Evolutionary conservation across 2,113 vertebrate species (phyloP), one percentile per base, ranked within the genome.

Genomic region (Raja brachyura): DNA sequence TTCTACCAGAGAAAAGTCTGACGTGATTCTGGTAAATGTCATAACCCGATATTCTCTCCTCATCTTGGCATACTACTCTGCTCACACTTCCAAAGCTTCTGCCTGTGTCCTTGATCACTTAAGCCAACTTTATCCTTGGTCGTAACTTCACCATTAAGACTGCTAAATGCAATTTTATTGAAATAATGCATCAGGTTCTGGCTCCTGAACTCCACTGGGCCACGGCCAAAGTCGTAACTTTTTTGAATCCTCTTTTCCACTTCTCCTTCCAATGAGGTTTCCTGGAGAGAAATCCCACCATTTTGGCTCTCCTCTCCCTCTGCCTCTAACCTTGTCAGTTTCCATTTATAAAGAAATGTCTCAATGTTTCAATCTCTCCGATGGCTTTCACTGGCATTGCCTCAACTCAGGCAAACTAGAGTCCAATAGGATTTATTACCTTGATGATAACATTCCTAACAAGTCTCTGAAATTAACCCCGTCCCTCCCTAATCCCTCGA

Each of bases 221-320:
- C 10, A 85, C 48, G 28, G 81, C 81, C 81, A 85, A 85, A 61
- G 56, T 56, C 16, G 28, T 85, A 61, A 85, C 81, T 85, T 59
- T 10, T 61, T 85, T 85, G 10, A 61, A 85, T 85, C 54, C 81
- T 85, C 81, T 85, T 85, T 85, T 85, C 81, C 81, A 61, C 81
- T 59, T 61, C 25, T 61, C 61, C 54, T 85, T 85, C 81, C 81
- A 61, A 61, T 59, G n/a, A 10, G 56, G 56, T 61, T 85, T n/a
- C 81, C 81, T 85, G 81, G 13, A 85, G 54, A 85, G 81, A 61
- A 85, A n/a, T 61, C 81, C 28, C 4, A n/a, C 56, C 81, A 85
- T 61, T 28, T 85, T 85, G 81, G 81, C 81, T n/a, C 56, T 5
- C 54, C 13, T 61, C 61, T 85, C 56, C 14, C 10, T 85, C 81